Evolutionary conservation across 2,113 vertebrate species (phyloP).

Genomic region (Hylia prasina): DNA sequence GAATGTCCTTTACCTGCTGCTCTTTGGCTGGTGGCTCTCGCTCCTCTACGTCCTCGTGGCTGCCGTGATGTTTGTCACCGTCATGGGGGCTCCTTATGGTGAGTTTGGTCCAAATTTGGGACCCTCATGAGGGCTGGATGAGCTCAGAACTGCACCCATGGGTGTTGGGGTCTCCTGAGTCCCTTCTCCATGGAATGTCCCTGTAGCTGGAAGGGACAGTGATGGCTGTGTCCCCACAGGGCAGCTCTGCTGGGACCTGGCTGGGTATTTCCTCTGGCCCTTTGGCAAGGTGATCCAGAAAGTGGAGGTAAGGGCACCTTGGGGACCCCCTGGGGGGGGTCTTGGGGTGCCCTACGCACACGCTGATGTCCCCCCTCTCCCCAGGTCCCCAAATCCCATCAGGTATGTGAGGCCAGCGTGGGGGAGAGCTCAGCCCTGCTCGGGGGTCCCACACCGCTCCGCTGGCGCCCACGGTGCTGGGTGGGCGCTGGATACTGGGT

Average conservation of each 20-base stretch:
- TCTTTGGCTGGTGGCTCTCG: slow-evolving; percentile 89
- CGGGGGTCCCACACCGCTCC: accelerated
- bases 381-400: not conserved
- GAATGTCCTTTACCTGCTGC: slow-evolving; percentile 78
- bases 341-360: accelerated
- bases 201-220: not conserved
- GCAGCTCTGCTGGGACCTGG: slow-evolving; percentile 73
- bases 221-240: not conserved
- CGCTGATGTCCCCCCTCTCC: accelerated
- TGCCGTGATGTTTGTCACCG: slow-evolving; percentile 75
- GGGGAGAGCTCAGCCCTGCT: slow-evolving; percentile 64
- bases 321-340: accelerated
- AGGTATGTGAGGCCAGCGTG: not conserved
- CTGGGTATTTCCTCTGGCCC: slow-evolving; percentile 81
- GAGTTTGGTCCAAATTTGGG: not conserved
- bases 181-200: not conserved
- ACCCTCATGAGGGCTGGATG: accelerated
- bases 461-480: not conserved
- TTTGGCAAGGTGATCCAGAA: slow-evolving; percentile 81
- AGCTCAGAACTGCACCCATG: accelerated
- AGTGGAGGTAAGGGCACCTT: not conserved
- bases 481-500: slow-evolving; percentile 68
- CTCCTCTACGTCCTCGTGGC: slow-evolving; percentile 77
- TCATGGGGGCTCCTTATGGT: slow-evolving; percentile 81
- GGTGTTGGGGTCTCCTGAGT: not conserved